Percentiles rank a stretch among this genome's conserved stretches.
These are phyloP conservation scores for Drosophila helvetica DNA, from an alignment of 2,888 invertebrate species.

Conservation along the genomic window DNA sequence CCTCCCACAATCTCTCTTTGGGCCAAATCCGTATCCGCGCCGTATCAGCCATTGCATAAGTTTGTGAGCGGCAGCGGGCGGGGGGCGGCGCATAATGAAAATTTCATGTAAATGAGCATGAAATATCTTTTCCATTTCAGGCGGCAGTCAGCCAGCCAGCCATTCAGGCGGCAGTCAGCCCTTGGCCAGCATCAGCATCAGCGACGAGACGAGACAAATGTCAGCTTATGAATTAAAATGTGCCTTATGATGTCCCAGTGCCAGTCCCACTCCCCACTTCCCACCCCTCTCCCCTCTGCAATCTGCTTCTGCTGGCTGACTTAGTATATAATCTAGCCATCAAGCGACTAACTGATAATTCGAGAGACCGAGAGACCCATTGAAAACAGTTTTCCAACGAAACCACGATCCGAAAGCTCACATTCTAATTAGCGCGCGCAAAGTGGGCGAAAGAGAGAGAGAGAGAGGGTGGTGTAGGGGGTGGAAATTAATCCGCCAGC, in stretches of 20 bases:
- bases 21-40: conserved; percentile 55
- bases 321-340: conserved; percentile 7
- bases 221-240: conserved; percentile 82
- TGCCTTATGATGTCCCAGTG: conserved; percentile 65
- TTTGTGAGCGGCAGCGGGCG: conserved; percentile 31
- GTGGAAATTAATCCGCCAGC: conserved; percentile 17
- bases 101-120: conserved; percentile 82
- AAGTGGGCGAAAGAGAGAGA: neutral
- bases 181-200: conserved; percentile 35
- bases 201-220: conserved; percentile 71
- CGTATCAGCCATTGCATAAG: conserved; percentile 62
- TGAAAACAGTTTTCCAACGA: conserved; percentile 19
- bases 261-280: conserved; percentile 13
- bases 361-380: conserved; percentile 11
- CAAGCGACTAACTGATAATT: neutral
- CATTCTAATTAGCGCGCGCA: conserved; percentile 19
- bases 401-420: conserved; percentile 1
- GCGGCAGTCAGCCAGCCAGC: conserved; percentile 48
- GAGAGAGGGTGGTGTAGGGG: neutral
- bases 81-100: conserved; percentile 74
- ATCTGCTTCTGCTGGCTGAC: conserved; percentile 22
- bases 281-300: conserved; percentile 6
- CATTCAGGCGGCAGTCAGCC: conserved; percentile 23
- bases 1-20: conserved; percentile 8
- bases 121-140: conserved; percentile 81